Conservation (phyloP, 2,113 vertebrate genomes). For the Crocuta crocuta region DNA sequence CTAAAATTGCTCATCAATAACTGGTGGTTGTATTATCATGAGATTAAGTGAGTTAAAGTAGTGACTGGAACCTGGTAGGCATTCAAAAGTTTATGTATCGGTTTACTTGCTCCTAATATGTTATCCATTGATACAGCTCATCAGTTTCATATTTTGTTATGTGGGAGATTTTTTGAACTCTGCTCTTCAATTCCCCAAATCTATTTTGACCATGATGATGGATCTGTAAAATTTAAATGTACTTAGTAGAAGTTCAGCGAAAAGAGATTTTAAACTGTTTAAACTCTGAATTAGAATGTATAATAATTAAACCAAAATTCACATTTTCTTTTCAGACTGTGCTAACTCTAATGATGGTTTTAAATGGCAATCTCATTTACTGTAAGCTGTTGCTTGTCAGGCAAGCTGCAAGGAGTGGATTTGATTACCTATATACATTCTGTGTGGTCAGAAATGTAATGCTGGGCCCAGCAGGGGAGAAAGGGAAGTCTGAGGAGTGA, state of each 20-base stretch:
- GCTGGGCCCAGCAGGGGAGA: background rate
- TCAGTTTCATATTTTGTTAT: background rate
- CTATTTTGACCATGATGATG: background rate
- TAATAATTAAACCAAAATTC: slow-evolving; percentile 26
- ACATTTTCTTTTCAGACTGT: background rate
- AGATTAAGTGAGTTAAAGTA: background rate
- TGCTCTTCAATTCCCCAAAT: background rate
- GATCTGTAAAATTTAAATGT: background rate
- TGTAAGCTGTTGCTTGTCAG: background rate
- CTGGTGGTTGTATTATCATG: background rate
- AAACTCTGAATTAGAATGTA: background rate
- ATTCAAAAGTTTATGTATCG: background rate
- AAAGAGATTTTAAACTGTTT: slow-evolving; percentile 53
- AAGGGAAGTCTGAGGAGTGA: background rate
- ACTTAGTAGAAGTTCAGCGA: background rate
- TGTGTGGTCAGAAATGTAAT: slow-evolving; percentile 54
- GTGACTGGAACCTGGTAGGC: background rate
- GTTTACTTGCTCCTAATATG: background rate
- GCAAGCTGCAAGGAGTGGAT: background rate
- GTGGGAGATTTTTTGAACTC: background rate
- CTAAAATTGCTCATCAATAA: background rate
- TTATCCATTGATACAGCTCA: background rate
- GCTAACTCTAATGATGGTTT: slow-evolving; percentile 18
- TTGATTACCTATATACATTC: slow-evolving; percentile 6
- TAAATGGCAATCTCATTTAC: slow-evolving; percentile 53